Evolutionary conservation across 2,113 vertebrate species (phyloP), one percentile per base, ranked within the genome.

Genomic region (Toxotes jaculatrix): DNA sequence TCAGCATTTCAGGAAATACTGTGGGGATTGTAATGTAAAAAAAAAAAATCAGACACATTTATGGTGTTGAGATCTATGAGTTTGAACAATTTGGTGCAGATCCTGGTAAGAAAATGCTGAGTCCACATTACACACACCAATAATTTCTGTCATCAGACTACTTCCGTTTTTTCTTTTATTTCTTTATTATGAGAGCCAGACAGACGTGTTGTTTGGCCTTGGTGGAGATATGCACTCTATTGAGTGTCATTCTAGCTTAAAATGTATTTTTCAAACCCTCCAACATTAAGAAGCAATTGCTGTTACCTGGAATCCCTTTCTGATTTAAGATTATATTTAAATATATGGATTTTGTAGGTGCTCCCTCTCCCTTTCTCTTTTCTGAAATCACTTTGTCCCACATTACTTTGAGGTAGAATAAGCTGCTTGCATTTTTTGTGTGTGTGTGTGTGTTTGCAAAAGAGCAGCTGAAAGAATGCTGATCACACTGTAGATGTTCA

Each of bases 241-340:
- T 7, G 38, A 5, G 38, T 40, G 38, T 8, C 38, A 40, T 40
- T 40, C 38, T 40, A 7, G 38, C 27, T 57, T 57, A 32, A 49
- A 51, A 32, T 62, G 13, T 21, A 14, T 60, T 73, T 49, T 70
- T 70, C 23, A 56, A 56, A 45, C 32, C 32, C 61, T 76, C 14
- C 7, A 65, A 23, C 61, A 72, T 53, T 21, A 34, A 36, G 11
- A n/a, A 11, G 23, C 45, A 16, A 19, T 5, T 49, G 14, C 61
- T 10, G 5, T 23, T 17, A 78, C 70, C 9, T 78, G 47, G 13
- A 42, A 63, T 69, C 69, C 32, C 42, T 63, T 74, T 74, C 9
- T 59, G 73, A 69, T 55, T 11, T 27, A 70, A 56, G 32, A 74
- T 59, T 61, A 27, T 49, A 66, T 62, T 79, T 51, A 72, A 27